phyloP scores from a whole-genome alignment of 1,140 invertebrate species.

The Drosophila ambigua region DNA sequence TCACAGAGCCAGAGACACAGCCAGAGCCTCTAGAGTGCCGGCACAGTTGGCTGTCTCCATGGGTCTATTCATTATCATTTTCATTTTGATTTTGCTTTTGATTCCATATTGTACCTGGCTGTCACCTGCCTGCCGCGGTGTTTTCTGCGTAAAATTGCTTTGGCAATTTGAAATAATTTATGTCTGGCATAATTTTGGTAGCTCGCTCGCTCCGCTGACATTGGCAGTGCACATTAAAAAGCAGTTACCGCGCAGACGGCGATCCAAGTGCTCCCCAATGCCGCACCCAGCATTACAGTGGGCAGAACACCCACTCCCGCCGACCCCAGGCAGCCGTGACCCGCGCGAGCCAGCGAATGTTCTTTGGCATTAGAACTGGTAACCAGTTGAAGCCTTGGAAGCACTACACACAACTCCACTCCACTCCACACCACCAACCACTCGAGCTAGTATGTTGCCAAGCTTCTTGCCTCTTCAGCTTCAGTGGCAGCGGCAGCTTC shows the following conservation, averaged over 20 bases:
- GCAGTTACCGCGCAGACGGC: conserved; percentile 13
- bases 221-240: conserved; percentile 54
- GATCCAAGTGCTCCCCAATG: conserved; percentile 21
- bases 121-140: conserved; percentile 1
- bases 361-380: conserved; percentile 28
- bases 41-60: no score
- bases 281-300: background rate
- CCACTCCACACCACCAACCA: background rate
- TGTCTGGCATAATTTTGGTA: conserved; percentile 38
- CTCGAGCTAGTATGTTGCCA: conserved; percentile 10
- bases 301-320: conserved; percentile 1
- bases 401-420: conserved; percentile 12
- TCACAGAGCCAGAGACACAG: background rate
- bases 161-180: conserved; percentile 60
- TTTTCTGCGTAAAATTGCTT: conserved; percentile 25
- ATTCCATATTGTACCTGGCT: conserved; percentile 20
- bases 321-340: conserved; percentile 13
- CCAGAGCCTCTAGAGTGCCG: conserved; percentile 18
- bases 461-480: conserved; percentile 33
- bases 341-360: conserved; percentile 1
- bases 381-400: conserved; percentile 51
- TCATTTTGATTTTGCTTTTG: conserved; percentile 10
- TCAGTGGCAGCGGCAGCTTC: no score
- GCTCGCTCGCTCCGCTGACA: conserved; percentile 24
- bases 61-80: conserved; percentile 56